Evolutionary conservation across 2,888 invertebrate species (phyloP).

Genomic region (Caenorhabditis sp.): DNA sequence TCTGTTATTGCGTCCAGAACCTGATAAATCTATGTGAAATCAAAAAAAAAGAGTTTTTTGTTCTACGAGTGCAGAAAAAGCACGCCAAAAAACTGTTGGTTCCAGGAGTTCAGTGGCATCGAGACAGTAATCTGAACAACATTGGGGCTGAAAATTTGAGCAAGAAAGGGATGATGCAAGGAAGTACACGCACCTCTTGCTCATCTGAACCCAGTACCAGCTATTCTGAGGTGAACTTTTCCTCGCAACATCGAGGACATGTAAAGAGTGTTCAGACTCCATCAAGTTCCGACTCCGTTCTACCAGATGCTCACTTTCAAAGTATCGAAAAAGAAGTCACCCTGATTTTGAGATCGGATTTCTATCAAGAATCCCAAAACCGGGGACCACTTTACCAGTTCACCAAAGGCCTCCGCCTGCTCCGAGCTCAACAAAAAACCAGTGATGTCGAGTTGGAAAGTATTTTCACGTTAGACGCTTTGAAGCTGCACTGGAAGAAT

Average conservation of each 20-base stretch:
- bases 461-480: background rate
- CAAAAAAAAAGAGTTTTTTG: too few species aligned
- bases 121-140: background rate
- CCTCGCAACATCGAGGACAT: too few species aligned
- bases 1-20: background rate
- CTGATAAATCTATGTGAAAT: background rate
- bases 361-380: too few species aligned
- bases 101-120: background rate
- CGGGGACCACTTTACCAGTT: conserved; percentile 7
- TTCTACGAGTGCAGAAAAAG: too few species aligned
- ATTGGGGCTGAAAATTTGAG: background rate
- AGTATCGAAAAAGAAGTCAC: background rate
- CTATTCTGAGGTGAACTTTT: background rate
- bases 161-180: background rate
- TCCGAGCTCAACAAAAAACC: background rate
- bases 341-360: background rate
- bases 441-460: conserved; percentile 8
- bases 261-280: too few species aligned
- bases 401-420: background rate
- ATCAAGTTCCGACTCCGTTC: background rate
- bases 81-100: too few species aligned
- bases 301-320: background rate
- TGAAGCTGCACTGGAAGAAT: conserved; percentile 12
- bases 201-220: background rate
- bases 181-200: background rate